These are phyloP conservation scores for Eurypyga helias DNA, from an alignment of 2,113 vertebrate genomes.

Conservation along the genomic window DNA sequence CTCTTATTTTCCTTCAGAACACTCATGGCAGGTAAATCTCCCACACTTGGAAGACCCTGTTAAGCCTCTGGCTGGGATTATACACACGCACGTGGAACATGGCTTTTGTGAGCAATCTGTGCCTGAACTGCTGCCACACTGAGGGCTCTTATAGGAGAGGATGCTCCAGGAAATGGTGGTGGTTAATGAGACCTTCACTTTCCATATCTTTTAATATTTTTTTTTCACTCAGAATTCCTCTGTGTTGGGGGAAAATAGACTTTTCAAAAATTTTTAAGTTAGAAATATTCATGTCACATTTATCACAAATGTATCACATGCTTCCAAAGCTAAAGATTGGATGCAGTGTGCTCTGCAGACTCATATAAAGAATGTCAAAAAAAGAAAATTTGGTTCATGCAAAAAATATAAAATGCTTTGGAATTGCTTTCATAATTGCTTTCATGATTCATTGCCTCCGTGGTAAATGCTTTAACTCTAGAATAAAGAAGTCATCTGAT, in stretches of 20 bases:
- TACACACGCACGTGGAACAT: not conserved
- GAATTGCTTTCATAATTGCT: not conserved
- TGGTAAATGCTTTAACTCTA: not conserved
- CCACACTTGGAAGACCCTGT: not conserved
- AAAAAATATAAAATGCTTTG: not conserved
- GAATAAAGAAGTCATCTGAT: not conserved
- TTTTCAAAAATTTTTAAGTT: not conserved
- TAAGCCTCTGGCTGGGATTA: not conserved
- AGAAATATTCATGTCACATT: not conserved
- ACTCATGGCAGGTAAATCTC: not conserved
- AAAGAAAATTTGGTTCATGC: not conserved
- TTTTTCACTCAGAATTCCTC: not conserved
- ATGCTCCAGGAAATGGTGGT: not conserved
- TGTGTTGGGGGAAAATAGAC: not conserved
- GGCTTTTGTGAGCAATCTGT: constrained; percentile 7
- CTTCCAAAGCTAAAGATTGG: not conserved
- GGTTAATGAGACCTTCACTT: not conserved
- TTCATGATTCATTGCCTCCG: not conserved
- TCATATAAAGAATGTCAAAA: not conserved
- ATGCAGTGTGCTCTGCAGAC: not conserved
- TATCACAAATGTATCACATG: not conserved
- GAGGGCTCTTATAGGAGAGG: not conserved
- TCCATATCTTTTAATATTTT: not conserved
- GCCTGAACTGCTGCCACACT: not conserved
- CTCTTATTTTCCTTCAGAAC: not conserved